Conservation (phyloP, 2,888 invertebrate species). For the Troides oblongomaculatus region DNA sequence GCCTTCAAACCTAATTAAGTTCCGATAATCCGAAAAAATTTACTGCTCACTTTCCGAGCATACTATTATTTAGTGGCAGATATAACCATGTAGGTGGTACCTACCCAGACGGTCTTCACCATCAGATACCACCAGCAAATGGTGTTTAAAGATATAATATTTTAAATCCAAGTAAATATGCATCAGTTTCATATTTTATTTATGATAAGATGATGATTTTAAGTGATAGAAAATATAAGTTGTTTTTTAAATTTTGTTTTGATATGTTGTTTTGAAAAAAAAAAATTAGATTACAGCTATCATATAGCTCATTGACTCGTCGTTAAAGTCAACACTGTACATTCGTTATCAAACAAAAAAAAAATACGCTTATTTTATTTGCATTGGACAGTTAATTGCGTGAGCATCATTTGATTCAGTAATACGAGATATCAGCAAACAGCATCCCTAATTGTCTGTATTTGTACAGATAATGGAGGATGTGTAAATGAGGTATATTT, state of each 20-base stretch:
- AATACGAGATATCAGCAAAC: conserved; percentile 7
- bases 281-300: neutral
- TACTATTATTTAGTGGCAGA: too few species aligned
- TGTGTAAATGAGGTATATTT: too few species aligned
- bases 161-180: too few species aligned
- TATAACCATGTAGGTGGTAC: too few species aligned
- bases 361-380: neutral
- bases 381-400: neutral
- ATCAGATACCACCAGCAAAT: too few species aligned
- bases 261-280: neutral
- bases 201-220: neutral
- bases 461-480: neutral
- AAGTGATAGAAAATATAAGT: neutral
- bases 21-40: too few species aligned
- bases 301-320: neutral
- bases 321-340: neutral
- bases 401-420: conserved; percentile 2
- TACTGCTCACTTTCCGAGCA: too few species aligned
- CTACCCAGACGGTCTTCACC: too few species aligned
- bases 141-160: too few species aligned
- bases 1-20: too few species aligned
- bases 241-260: neutral
- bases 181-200: too few species aligned
- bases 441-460: conserved; percentile 14
- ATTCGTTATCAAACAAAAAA: conserved; percentile 4